These are phyloP conservation scores for Euphydryas editha DNA, from an alignment of 2,888 invertebrate genomes.

Conservation along the genomic window DNA sequence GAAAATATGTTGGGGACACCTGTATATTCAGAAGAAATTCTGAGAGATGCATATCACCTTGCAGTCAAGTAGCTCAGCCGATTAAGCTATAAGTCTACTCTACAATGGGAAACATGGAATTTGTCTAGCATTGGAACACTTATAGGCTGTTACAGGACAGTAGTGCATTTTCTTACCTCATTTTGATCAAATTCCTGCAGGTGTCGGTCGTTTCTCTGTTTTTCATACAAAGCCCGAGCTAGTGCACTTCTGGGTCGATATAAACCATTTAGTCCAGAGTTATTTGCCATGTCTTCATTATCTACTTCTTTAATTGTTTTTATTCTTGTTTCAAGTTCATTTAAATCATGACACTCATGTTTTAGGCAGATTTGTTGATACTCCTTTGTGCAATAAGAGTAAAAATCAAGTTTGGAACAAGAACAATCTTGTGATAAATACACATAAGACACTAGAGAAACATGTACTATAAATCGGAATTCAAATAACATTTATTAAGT, in stretches of 20 bases:
- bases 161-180: constrained; percentile 81
- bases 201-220: constrained; percentile 87
- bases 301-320: constrained; percentile 29
- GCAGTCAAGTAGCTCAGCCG: too few species aligned
- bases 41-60: too few species aligned
- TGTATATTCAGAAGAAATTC: too few species aligned
- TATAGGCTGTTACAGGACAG: too few species aligned
- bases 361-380: constrained; percentile 54
- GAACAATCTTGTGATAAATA: constrained; percentile 43
- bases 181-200: constrained; percentile 87
- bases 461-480: constrained; percentile 43
- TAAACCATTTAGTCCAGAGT: constrained; percentile 66
- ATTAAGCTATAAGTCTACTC: not conserved
- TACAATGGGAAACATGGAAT: not conserved
- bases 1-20: too few species aligned
- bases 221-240: constrained; percentile 88
- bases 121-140: not conserved
- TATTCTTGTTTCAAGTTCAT: constrained; percentile 40
- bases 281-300: constrained; percentile 61
- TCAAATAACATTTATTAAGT: constrained; percentile 53
- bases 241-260: constrained; percentile 88
- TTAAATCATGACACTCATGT: constrained; percentile 43
- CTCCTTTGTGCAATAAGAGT: constrained; percentile 65
- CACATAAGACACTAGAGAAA: constrained; percentile 26
- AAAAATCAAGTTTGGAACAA: constrained; percentile 54